Evolutionary conservation across 2,888 invertebrate species (phyloP).

Genomic region (Invenusta paracnida): DNA sequence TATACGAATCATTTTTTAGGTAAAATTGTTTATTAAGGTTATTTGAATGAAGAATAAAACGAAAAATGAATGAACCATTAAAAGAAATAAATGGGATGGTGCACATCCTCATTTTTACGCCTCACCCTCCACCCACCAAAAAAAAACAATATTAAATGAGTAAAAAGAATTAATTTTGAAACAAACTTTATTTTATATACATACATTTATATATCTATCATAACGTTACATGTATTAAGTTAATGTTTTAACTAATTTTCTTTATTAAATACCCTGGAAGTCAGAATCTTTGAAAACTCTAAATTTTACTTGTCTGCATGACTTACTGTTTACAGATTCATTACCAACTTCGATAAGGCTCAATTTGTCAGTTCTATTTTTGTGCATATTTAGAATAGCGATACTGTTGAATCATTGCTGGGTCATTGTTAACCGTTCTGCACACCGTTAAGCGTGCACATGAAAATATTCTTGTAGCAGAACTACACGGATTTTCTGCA

Average conservation of each 20-base stretch:
- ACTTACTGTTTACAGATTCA: neutral
- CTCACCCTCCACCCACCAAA: neutral
- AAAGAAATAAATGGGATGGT: too few relatives aligned
- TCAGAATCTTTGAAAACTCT: neutral
- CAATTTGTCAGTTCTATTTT: neutral
- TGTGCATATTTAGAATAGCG: neutral
- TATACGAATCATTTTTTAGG: too few relatives aligned
- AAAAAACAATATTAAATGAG: neutral
- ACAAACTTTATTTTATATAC: neutral
- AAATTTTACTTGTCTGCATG: neutral
- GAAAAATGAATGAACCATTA: too few relatives aligned
- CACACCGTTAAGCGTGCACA: too few relatives aligned
- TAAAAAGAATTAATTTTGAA: neutral
- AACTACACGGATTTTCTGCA: too few relatives aligned
- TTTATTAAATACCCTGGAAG: neutral
- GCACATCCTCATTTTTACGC: neutral
- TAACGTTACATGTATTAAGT: too few relatives aligned
- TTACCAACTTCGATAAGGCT: neutral
- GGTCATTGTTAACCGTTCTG: neutral
- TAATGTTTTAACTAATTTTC: too few relatives aligned
- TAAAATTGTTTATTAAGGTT: too few relatives aligned
- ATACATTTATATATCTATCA: too few relatives aligned
- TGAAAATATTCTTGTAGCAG: too few relatives aligned
- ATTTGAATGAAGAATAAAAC: too few relatives aligned
- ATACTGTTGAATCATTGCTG: neutral